Conservation (phyloP, 2,888 invertebrate genomes). For the Melanargia galathea region DNA sequence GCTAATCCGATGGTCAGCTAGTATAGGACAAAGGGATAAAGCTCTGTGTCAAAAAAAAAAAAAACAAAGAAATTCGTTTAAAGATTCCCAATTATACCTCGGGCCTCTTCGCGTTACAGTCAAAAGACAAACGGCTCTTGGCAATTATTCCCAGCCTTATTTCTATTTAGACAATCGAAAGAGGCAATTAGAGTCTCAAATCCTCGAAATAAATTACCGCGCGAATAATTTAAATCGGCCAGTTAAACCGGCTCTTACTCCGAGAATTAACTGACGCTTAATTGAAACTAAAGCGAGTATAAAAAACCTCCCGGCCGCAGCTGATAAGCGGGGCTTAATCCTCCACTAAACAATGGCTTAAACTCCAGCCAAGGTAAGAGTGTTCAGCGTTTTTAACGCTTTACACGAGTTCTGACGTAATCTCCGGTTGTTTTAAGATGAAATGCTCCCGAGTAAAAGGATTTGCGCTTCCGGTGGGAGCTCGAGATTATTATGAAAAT, state of each 20-base stretch:
- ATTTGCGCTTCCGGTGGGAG: conserved; percentile 42
- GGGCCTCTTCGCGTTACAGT: not conserved
- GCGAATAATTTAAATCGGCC: conserved; percentile 73
- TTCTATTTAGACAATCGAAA: conserved; percentile 72
- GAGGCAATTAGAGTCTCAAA: conserved; percentile 73
- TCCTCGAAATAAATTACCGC: conserved; percentile 72
- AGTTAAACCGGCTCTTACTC: conserved; percentile 73
- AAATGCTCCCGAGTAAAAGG: conserved; percentile 56
- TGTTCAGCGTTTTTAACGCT: conserved; percentile 65
- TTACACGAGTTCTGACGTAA: conserved; percentile 68
- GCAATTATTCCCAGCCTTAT: conserved; percentile 32
- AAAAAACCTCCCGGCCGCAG: conserved; percentile 56
- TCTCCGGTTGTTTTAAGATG: conserved; percentile 60
- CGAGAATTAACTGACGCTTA: conserved; percentile 72
- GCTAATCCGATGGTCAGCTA: no score
- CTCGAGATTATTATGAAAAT: conserved; percentile 31
- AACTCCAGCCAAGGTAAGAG: conserved; percentile 57
- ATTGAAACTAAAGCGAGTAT: conserved; percentile 73
- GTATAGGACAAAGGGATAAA: no score
- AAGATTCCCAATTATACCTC: no score
- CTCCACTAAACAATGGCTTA: conserved; percentile 69
- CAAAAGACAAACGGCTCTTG: conserved; percentile 9
- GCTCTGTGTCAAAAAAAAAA: no score
- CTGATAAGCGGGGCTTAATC: conserved; percentile 68
- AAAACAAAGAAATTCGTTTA: no score